Base-by-base conservation (phyloP, 2,888 invertebrate species). In the Poecilobothrus nobilitatus region DNA sequence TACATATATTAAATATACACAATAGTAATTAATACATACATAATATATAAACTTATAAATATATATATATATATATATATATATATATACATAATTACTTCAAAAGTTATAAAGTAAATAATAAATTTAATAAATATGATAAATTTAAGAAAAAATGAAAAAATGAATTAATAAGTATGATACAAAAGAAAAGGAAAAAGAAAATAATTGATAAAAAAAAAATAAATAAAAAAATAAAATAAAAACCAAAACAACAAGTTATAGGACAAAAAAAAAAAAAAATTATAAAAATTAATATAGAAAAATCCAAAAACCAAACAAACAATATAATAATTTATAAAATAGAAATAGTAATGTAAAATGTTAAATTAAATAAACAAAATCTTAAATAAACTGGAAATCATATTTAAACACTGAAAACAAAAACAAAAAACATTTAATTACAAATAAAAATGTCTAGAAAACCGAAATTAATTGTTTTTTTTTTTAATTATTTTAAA, bases 401-500 rank as follows among this genome's bases (percentile, higher is more conserved):
- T 53, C 15, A 18, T 18, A 53, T 18, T 53, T 53, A 53, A 53
- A 53, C 53, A 53, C 18, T 53, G 18, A n/a, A 53, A 18, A 53
- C 5, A 27, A 27, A 27, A 27, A 27, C 27, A 27, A 27, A 27
- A 27, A 27, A 27, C 27, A 53, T 53, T 53, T 53, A 53, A 53
- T 53, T 53, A 53, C 15, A 53, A 53, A 53, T 53, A 53, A 53
- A 53, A 53, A 53, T 53, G 53, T 53, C 53, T 53, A 53, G 53
- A 53, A 53, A 53, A 53, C 53, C 53, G 53, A 53, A 12, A 18
- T n/a, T 2, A 3, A 2, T 53, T 4, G 53, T 53, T 53, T 53
- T 53, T 53, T 53, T 53, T 44, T 44, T 44, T 44, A 44, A 44
- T n/a, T n/a, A n/a, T n/a, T n/a, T n/a, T n/a, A n/a, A n/a, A n/a